phyloP scores from a whole-genome alignment of 2,797 vertebrate species.

The Ceyx erithaca region DNA sequence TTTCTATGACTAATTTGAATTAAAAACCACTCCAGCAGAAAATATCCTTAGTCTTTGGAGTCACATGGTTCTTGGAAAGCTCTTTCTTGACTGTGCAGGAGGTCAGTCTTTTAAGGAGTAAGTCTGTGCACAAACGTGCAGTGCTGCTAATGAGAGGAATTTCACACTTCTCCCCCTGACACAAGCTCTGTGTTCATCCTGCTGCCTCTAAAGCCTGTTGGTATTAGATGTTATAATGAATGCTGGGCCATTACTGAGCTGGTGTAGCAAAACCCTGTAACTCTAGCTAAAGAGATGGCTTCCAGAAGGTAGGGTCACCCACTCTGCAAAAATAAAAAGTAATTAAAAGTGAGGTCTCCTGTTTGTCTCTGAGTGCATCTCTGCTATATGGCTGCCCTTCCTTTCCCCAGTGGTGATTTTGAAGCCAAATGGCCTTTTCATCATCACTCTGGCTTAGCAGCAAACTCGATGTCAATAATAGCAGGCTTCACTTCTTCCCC shows the following conservation, averaged over 20 bases:
- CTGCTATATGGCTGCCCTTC: neutral
- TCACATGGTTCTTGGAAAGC: constrained; percentile 55
- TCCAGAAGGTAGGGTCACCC: neutral
- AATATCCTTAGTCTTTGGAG: constrained; percentile 6
- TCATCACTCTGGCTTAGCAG: constrained; percentile 6
- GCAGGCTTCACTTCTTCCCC: constrained; percentile 37
- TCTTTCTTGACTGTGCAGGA: constrained; percentile 9
- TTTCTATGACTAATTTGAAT: constrained; percentile 55
- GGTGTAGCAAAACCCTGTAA: neutral
- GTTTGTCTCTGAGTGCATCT: neutral
- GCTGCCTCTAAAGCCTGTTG: neutral
- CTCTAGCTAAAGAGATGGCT: neutral
- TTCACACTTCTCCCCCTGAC: constrained; percentile 6
- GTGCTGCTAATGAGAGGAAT: constrained; percentile 21
- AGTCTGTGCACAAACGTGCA: neutral
- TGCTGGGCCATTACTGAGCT: neutral
- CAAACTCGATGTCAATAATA: constrained; percentile 9
- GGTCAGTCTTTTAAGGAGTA: constrained; percentile 27
- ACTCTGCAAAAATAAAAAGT: neutral
- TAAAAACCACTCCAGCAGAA: constrained; percentile 12
- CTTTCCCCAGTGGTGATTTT: neutral
- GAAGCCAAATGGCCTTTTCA: constrained; percentile 24
- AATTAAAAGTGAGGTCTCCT: neutral
- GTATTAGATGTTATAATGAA: neutral
- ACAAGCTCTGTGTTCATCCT: neutral